Conservation (phyloP, 2,797 vertebrate species). For the Chrysocyon brachyurus region DNA sequence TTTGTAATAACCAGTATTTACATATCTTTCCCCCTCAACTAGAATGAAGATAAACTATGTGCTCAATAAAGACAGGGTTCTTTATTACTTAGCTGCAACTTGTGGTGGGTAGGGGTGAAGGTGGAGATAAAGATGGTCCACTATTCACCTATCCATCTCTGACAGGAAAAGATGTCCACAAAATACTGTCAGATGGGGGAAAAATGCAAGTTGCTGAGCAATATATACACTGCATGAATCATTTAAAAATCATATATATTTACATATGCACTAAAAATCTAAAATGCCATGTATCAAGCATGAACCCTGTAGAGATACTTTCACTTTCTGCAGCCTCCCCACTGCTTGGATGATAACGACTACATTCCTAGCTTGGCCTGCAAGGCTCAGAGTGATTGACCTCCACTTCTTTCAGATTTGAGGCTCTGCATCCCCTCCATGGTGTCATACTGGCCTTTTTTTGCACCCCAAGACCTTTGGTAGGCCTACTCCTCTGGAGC, state of each 20-base stretch:
- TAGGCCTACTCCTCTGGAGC: background rate
- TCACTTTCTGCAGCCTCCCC: background rate
- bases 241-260: background rate
- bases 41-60: background rate
- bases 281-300: background rate
- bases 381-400: background rate
- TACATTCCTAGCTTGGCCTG: background rate
- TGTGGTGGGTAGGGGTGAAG: no score
- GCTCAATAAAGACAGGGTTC: background rate
- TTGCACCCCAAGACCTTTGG: background rate
- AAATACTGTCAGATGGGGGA: background rate
- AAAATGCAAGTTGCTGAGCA: background rate
- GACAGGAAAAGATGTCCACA: background rate
- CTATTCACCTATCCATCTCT: background rate
- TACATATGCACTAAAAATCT: background rate
- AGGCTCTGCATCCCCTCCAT: background rate
- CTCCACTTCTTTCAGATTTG: background rate
- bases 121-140: background rate
- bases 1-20: background rate
- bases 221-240: background rate
- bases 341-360: background rate
- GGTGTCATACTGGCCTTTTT: background rate
- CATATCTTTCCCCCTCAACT: background rate
- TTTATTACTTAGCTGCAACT: background rate
- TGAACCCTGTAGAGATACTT: background rate